These are phyloP conservation scores for Otolemur garnettii DNA, from an alignment of 2,113 vertebrate species.

Conservation along the genomic window DNA sequence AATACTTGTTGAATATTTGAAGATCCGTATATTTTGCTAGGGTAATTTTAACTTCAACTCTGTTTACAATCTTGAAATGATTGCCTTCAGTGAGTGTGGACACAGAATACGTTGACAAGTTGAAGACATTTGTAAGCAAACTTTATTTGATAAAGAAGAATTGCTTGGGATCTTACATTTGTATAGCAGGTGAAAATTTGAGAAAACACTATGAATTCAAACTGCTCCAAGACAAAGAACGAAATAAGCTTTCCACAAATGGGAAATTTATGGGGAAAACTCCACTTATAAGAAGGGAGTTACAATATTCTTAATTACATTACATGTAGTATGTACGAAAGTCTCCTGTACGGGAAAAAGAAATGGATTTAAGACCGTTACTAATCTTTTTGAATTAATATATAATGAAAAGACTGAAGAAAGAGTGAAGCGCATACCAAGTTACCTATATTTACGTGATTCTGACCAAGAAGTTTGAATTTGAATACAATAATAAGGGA, in stretches of 20 bases:
- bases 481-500: background rate
- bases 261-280: background rate
- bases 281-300: conserved; percentile 28
- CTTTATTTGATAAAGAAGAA: conserved; percentile 16
- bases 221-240: background rate
- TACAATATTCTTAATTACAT: background rate
- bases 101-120: background rate
- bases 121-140: conserved; percentile 4
- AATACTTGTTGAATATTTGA: background rate
- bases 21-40: conserved; percentile 17
- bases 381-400: background rate
- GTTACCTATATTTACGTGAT: background rate
- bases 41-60: background rate
- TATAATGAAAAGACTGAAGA: conserved; percentile 4
- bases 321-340: background rate
- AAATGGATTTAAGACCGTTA: background rate
- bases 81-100: background rate
- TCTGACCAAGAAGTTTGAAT: background rate
- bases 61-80: background rate
- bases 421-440: background rate
- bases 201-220: conserved; percentile 13
- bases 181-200: background rate
- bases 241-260: conserved; percentile 37
- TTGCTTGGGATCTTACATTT: background rate
- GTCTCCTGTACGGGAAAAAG: background rate